Conservation (phyloP, 2,797 vertebrate species). For the Coluber constrictor region DNA sequence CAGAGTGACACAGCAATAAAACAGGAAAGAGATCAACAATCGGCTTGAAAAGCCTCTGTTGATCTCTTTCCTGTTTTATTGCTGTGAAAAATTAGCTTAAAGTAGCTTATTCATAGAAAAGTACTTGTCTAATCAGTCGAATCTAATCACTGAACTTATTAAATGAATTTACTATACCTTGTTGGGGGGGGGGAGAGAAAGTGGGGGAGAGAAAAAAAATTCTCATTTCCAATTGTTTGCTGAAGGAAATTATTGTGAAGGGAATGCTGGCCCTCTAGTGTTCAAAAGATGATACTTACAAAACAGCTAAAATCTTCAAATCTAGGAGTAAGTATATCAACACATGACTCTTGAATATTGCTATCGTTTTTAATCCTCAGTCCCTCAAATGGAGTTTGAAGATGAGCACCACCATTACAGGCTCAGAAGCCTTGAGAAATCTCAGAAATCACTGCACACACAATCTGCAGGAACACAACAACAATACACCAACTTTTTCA, state of each 20-base stretch:
- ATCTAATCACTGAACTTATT: neutral
- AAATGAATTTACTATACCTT: neutral
- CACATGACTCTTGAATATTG: neutral
- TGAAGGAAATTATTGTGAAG: conserved; percentile 9
- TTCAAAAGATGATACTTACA: conserved; percentile 21
- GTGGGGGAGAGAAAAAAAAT: neutral
- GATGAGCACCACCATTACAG: neutral
- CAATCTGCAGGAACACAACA: neutral
- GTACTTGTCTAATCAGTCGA: conserved; percentile 4
- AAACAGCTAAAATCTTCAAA: neutral
- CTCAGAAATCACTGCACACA: neutral
- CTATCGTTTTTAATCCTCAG: neutral
- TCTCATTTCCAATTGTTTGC: neutral
- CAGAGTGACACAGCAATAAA: neutral
- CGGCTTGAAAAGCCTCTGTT: neutral
- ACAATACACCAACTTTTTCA: neutral
- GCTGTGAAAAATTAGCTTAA: neutral
- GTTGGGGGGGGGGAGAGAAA: neutral
- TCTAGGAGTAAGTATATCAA: neutral
- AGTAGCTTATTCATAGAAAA: conserved; percentile 7
- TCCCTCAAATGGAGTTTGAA: neutral
- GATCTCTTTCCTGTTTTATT: too few species aligned
- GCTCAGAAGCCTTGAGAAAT: neutral
- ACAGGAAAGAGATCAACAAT: neutral
- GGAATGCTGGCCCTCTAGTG: conserved; percentile 41